Percentiles rank a stretch among this genome's conserved stretches.
These are phyloP conservation scores for Aricia artaxerxes DNA, from an alignment of 2,888 invertebrate genomes.

Conservation along the genomic window DNA sequence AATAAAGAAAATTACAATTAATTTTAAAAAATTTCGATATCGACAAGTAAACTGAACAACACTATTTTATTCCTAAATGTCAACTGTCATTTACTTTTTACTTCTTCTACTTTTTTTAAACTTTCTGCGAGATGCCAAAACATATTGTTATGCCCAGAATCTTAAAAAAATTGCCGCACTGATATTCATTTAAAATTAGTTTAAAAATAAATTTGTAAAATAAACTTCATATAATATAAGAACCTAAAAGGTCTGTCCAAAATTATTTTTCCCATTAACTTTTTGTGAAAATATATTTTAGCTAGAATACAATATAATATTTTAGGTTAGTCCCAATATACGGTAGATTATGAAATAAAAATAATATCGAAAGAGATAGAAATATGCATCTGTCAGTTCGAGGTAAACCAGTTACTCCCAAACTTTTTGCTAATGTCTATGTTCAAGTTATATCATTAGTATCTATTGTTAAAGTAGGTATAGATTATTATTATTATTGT, in stretches of 20 bases:
- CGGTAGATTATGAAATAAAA: background rate
- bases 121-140: background rate
- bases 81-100: background rate
- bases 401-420: background rate
- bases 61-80: background rate
- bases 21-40: background rate
- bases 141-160: background rate
- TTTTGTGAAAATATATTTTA: background rate
- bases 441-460: background rate
- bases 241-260: conserved; percentile 16
- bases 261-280: background rate
- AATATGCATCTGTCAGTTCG: background rate
- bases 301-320: background rate
- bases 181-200: background rate
- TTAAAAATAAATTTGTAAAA: background rate
- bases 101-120: background rate
- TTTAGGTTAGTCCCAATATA: background rate
- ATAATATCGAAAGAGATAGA: background rate
- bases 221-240: background rate
- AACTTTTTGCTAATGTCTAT: conserved; percentile 2
- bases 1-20: background rate
- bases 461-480: background rate
- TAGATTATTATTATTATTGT: background rate
- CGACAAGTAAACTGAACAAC: background rate
- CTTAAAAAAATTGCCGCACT: background rate